Evolutionary conservation across 2,888 invertebrate species (phyloP).

Genomic region (Vanessa cardui): DNA sequence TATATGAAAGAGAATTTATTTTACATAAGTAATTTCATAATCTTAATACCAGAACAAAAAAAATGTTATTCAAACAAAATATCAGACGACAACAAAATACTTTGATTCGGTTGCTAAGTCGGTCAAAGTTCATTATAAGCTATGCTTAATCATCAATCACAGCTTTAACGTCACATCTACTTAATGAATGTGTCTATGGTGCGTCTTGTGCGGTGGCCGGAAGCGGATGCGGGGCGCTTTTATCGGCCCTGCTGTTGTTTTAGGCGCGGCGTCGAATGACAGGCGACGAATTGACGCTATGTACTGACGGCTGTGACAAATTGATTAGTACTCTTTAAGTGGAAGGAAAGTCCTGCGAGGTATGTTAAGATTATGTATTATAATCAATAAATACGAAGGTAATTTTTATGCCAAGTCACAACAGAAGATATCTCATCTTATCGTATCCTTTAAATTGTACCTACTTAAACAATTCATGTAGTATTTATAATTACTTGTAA

Average conservation of each 20-base stretch:
- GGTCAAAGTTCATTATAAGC: constrained; percentile 10
- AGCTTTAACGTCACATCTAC: constrained; percentile 22
- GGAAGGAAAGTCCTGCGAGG: constrained; percentile 15
- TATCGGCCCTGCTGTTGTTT: constrained; percentile 63
- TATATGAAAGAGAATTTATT: too few relatives aligned
- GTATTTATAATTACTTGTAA: too few relatives aligned
- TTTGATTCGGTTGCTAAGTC: background rate
- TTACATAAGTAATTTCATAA: too few relatives aligned
- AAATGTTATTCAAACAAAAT: background rate
- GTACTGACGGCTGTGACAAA: constrained; percentile 53
- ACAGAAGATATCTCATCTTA: background rate
- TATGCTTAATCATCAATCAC: constrained; percentile 1
- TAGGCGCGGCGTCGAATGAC: constrained; percentile 54
- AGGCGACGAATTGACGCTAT: constrained; percentile 47
- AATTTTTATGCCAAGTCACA: background rate
- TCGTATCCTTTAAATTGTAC: too few relatives aligned
- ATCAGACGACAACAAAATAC: background rate
- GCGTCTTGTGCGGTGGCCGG: constrained; percentile 68
- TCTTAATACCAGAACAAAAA: background rate
- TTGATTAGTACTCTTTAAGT: constrained; percentile 42
- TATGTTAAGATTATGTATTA: background rate
- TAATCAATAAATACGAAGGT: background rate
- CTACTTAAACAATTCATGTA: too few relatives aligned
- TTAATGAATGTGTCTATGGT: constrained; percentile 27
- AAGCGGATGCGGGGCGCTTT: constrained; percentile 68